A percentile compares a stretch with the other conserved stretches of the same genome.
phyloP scores from a whole-genome alignment of 2,113 vertebrate genomes.

The Galemys pyrenaicus region DNA sequence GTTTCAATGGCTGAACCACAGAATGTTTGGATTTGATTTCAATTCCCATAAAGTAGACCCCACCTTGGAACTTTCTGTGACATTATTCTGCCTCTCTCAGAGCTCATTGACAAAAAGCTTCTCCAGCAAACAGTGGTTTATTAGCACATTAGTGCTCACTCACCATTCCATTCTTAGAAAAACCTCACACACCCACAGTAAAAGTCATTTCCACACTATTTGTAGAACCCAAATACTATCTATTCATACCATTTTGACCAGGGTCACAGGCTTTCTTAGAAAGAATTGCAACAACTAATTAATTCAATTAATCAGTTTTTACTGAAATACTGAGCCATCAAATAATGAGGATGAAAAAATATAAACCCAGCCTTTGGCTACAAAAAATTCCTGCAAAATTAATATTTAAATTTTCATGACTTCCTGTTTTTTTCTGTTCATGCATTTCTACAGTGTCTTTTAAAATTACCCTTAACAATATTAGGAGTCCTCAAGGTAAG shows the following conservation, averaged over 20 bases:
- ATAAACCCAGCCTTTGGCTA: neutral
- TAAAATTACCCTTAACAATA: neutral
- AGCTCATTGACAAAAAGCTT: neutral
- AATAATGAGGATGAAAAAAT: neutral
- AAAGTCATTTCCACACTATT: neutral
- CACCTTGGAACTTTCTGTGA: constrained; percentile 30
- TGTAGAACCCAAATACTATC: neutral
- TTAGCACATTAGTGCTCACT: neutral
- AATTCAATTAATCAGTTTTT: constrained; percentile 7
- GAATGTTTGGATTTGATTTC: neutral
- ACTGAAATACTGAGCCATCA: neutral
- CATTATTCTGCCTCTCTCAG: neutral
- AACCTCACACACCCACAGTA: neutral
- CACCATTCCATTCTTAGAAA: neutral
- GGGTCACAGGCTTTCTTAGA: neutral
- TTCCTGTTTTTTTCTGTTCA: neutral
- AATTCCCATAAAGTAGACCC: constrained; percentile 44
- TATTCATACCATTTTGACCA: neutral
- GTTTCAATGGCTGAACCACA: constrained; percentile 48
- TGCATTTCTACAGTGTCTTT: neutral
- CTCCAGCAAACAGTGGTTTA: constrained; percentile 36
- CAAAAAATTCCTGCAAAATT: neutral
- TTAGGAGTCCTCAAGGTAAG: neutral
- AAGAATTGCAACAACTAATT: neutral
- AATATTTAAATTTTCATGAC: neutral